These are phyloP conservation scores for Phaenicophaeus curvirostris DNA, from an alignment of 2,797 vertebrate species.

Conservation along the genomic window DNA sequence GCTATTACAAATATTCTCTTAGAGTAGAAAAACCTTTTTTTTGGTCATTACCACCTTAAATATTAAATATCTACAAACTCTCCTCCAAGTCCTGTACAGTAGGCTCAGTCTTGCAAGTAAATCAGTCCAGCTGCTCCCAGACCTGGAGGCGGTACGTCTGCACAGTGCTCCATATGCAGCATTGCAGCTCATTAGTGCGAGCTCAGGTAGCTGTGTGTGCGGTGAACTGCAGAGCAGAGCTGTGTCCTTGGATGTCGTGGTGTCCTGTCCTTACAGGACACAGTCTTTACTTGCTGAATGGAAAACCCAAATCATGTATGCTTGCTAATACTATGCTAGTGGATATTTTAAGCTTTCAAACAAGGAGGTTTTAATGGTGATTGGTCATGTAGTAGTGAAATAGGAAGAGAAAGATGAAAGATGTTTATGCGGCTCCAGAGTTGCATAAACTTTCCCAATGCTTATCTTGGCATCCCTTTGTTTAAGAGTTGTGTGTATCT, in stretches of 20 bases:
- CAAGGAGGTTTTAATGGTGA: not conserved
- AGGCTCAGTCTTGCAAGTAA: not conserved
- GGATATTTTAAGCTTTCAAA: not conserved
- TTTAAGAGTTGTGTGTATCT: not conserved
- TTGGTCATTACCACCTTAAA: not conserved
- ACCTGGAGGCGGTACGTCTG: not conserved
- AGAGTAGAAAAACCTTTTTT: not conserved
- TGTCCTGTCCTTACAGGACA: not conserved
- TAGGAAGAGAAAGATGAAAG: not conserved
- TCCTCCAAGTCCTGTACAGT: not conserved
- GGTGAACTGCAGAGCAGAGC: not conserved
- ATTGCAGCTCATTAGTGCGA: not conserved
- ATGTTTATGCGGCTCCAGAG: too few relatives aligned
- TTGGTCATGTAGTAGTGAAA: not conserved
- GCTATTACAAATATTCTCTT: not conserved
- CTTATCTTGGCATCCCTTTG: not conserved
- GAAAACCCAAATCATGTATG: accelerated
- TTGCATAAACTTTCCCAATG: not conserved
- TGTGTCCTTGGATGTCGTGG: not conserved
- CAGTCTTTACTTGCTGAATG: not conserved
- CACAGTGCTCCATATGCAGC: accelerated
- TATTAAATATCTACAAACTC: not conserved
- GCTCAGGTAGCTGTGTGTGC: not conserved
- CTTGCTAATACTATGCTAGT: not conserved
- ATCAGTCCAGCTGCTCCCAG: not conserved